phyloP scores from a whole-genome alignment of 2,888 invertebrate genomes.

The Bugulina stolonifera region DNA sequence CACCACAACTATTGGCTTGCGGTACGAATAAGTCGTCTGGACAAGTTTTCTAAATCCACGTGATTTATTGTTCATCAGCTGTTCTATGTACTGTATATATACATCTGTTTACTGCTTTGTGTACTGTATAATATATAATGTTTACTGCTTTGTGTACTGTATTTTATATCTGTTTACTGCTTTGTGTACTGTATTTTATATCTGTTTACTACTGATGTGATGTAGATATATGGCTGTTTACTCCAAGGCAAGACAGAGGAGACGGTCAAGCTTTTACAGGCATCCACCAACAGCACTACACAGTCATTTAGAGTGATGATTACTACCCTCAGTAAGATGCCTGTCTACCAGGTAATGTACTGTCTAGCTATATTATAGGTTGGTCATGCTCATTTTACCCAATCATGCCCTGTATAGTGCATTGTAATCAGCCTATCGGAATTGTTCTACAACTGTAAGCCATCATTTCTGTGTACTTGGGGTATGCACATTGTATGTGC shows the following conservation, averaged over 20 bases:
- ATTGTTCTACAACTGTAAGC: no score
- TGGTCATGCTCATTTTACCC: no score
- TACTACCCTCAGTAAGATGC: not conserved
- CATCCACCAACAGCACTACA: not conserved
- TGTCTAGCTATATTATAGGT: not conserved
- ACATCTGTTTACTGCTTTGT: no score
- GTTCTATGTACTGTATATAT: no score
- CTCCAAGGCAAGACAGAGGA: not conserved
- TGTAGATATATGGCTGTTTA: constrained; percentile 15
- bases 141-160: not conserved
- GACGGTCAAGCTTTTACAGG: not conserved
- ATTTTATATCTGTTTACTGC: not conserved
- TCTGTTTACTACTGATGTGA: not conserved
- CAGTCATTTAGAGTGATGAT: not conserved
- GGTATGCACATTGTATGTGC: no score
- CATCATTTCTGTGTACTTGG: no score
- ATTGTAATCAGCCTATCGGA: no score
- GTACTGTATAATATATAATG: not conserved
- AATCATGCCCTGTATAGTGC: no score
- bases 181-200: not conserved
- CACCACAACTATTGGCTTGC: constrained; percentile 22
- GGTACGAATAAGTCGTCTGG: not conserved
- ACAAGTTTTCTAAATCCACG: no score
- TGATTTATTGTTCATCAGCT: no score
- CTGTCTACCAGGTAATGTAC: constrained; percentile 22